These are phyloP conservation scores for Oryzias sinensis DNA, from an alignment of 2,797 vertebrate genomes.

Conservation along the genomic window DNA sequence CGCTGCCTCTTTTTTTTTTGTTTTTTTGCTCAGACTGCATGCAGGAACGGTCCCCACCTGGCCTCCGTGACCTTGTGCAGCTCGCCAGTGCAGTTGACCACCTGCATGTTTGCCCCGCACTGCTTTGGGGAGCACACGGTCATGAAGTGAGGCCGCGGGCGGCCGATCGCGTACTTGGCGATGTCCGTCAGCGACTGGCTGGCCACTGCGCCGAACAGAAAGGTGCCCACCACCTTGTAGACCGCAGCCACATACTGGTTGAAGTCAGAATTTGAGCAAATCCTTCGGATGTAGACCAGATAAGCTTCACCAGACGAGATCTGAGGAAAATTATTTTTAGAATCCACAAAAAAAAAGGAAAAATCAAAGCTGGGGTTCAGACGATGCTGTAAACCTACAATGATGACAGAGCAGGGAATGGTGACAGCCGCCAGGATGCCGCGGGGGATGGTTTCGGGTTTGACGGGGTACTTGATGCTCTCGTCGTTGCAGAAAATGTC, in stretches of 20 bases:
- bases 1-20: background rate
- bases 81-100: constrained; percentile 83
- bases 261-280: constrained; percentile 88
- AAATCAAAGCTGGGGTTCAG: background rate
- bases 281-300: constrained; percentile 85
- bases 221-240: constrained; percentile 95
- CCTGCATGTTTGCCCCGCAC: constrained; percentile 81
- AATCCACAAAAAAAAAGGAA: background rate
- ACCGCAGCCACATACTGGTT: constrained; percentile 91
- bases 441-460: constrained; percentile 87
- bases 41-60: constrained; percentile 72
- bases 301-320: constrained; percentile 83
- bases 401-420: constrained; percentile 85
- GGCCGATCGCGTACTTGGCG: constrained; percentile 92
- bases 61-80: constrained; percentile 83
- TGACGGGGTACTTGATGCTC: constrained; percentile 89
- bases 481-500: constrained; percentile 89
- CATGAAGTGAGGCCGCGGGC: constrained; percentile 90
- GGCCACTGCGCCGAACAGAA: constrained; percentile 85
- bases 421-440: constrained; percentile 86
- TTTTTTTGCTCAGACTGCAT: too few species aligned
- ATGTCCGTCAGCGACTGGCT: constrained; percentile 95
- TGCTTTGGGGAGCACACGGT: constrained; percentile 82
- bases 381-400: constrained; percentile 76
- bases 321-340: constrained; percentile 42